Evolutionary conservation across 1,140 invertebrate species (phyloP).

Genomic region (Chelonus insularis): DNA sequence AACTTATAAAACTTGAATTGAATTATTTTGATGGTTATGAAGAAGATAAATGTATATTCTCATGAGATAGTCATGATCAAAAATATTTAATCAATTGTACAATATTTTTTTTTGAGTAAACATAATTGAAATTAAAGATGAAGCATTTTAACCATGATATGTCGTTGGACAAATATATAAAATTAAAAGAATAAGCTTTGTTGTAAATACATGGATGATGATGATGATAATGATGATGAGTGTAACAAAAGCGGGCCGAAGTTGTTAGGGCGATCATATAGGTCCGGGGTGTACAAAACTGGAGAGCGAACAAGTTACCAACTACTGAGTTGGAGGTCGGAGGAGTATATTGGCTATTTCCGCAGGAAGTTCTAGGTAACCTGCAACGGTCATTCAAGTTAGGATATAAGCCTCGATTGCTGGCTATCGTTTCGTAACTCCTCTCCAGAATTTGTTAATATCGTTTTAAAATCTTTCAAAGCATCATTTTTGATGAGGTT

Average conservation of each 20-base stretch:
- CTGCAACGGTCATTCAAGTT: constrained; percentile 54
- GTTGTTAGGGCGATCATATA: constrained; percentile 38
- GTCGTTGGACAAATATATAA: no score
- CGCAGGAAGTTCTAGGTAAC: constrained; percentile 57
- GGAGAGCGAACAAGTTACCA: background rate
- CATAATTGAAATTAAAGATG: no score
- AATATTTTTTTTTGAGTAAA: no score
- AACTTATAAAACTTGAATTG: no score
- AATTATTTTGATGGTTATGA: no score
- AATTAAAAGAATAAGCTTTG: constrained; percentile 46
- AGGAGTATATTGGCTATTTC: constrained; percentile 57
- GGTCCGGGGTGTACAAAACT: constrained; percentile 38
- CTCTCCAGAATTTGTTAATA: constrained; percentile 26
- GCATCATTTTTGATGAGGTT: no score
- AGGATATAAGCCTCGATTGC: constrained; percentile 40
- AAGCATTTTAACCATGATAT: no score
- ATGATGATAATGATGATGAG: constrained; percentile 46
- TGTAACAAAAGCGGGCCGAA: constrained; percentile 47
- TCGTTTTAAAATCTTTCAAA: no score
- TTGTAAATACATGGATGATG: constrained; percentile 49
- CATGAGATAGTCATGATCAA: no score
- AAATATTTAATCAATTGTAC: no score
- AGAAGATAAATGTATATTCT: no score
- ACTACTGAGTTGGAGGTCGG: constrained; percentile 51
- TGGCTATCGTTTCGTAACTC: constrained; percentile 47